Evolutionary conservation across 2,113 vertebrate species (phyloP), one percentile per base, ranked within the genome.

Genomic region (Nyctibius bracteatus): DNA sequence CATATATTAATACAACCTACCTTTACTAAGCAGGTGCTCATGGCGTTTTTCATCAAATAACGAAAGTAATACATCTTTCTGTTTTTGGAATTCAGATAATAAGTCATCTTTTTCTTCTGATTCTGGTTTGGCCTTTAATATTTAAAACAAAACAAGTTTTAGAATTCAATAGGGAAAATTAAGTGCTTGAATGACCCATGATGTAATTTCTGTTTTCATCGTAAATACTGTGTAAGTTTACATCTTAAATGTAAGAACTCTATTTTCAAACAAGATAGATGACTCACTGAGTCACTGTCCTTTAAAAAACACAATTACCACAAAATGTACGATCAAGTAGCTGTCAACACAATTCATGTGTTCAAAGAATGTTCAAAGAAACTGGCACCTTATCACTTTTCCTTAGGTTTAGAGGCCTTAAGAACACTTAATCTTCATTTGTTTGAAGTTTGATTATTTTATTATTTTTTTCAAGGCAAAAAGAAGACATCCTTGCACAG

Each of bases 11-110:
- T 46, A 19, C 58, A 47, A 7, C 62, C 44, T 97, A 99, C 99
- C 99, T 99, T 98, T 99, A 97, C 98, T 98, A 49, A 99, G 94
- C 24, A 99, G 98, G 92, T 99, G 99, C 25, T 99, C 98, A 3
- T 99, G 99, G 18, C 98, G 98, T 82, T 99, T 99, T 95, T 99
- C 99, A 94, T 99, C 99, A 96, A 99, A 99, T 85, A 99, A 97
- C 3, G 98, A 98, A 14, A 98, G 95, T 39, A 99, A 97, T 55
- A 98, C 27, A 27, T 99, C 99, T 72, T 87, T 99, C 95, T 99
- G 98, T 85, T 99, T 99, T 83, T 98, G 98, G 95, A 99, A 96
- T 92, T 99, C 99, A 27, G 90, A 98, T 96, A 98, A 52, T 75
- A 98, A 81, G 31, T 99, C 99, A 92, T 99, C 98, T 96, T 99